Evolutionary conservation across 2,113 vertebrate species (phyloP), one percentile per base, ranked within the genome.

Genomic region (Dolichallabes microphthalmus): DNA sequence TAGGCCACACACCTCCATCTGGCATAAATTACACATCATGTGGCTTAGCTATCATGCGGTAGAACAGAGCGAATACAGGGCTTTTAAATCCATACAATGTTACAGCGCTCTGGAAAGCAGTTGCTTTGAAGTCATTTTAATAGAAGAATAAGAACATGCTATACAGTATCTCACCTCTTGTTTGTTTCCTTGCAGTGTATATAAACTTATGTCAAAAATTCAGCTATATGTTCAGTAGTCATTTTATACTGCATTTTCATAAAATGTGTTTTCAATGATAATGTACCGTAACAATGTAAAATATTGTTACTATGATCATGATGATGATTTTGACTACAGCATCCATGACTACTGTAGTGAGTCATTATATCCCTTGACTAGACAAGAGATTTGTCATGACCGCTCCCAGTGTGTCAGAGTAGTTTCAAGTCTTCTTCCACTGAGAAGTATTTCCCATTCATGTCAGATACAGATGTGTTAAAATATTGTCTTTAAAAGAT

Each of bases 401-500:
- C 2, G 58, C 17, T 66, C 20, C 13, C 55, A 63, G 17, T 39
- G 58, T 53, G 61, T 69, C 52, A 69, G 17, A 25, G 14, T 60
- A 75, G 75, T 69, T 74, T 35, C 19, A 52, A 19, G 6, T 8
- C 45, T 45, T 45, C 45, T 45, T 45, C 7, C 2, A 12, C 58
- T 52, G 71, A 83, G 30, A 25, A 63, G 11, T 53, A 20, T 84
- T 77, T 84, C 66, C 8, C 20, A 35, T 19, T 22, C 9, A 22
- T 73, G 45, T 60, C 30, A 35, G 15, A 13, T 81, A 30, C 77
- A 53, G 39, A 84, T 83, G 77, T 66, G 76, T 55, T n/a, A 83
- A 77, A 78, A 86, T 74, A 32, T 60, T 69, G 76, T 89, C 64
- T 82, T 50, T 83, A 82, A 87, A 76, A 85, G 39, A 78, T 78